Base-by-base conservation (phyloP, 2,888 invertebrate genomes). In the Chelonus formosanus region DNA sequence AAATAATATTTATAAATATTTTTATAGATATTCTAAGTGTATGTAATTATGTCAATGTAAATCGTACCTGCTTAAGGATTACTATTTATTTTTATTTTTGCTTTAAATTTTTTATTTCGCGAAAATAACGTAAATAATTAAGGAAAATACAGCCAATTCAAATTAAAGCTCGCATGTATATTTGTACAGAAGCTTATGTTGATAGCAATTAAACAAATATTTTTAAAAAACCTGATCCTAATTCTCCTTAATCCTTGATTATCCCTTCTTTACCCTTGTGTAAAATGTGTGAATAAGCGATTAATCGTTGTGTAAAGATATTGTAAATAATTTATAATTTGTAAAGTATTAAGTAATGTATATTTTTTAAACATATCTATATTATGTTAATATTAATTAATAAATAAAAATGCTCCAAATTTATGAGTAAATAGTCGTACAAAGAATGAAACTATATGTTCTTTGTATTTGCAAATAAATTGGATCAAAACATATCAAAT, bases 41-140 rank as follows among this genome's bases (percentile, higher is more conserved):
- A 20, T 20, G 65, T 73, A 67, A 71, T 70, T 73, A 75, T 78
- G 75, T 75, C 75, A 76, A 75, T 73, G 74, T 78, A 78, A 79
- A 79, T 74, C 73, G 82, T 83, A 83, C 81, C 83, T 83, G 82
- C 76, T 75, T 78, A 76, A 83, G 78, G 78, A 80, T 78, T 80
- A 80, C 76, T 82, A 83, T 83, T 82, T 82, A 81, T 82, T 81
- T 76, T 76, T 75, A 44, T 53, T 50, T 56, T 60, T n/a, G 60
- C 50, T 66, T 53, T 43, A 40, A 54, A 48, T 66, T 66, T 61
- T 45, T 34, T 60, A 50, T 55, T 56, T 71, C 32, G 63, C 50
- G 48, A 66, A 70, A 69, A 71, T 67, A 59, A 65, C 63, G 62
- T 63, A 48, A 44, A 65, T 55, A 60, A 63, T 65, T 63, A 69